These are phyloP conservation scores for Sebastes minor DNA, from an alignment of 2,797 vertebrate genomes.

Conservation along the genomic window DNA sequence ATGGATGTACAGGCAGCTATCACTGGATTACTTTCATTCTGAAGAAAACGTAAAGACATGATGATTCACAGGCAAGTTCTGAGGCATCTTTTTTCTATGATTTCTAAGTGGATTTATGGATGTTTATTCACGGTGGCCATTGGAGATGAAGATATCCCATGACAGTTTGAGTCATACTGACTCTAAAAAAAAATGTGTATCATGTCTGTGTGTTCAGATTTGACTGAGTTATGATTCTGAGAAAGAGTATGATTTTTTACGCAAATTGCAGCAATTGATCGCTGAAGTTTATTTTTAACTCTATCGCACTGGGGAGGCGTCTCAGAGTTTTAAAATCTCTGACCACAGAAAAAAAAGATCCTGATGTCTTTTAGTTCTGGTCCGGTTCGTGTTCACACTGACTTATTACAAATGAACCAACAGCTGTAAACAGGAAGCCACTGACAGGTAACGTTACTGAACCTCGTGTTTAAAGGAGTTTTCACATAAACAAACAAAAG, in stretches of 20 bases:
- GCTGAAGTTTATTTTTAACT: too few relatives aligned
- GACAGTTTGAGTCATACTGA: neutral
- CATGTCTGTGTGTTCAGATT: neutral
- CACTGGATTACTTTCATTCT: neutral
- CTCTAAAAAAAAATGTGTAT: neutral
- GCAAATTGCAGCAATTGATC: neutral
- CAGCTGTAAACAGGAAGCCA: neutral
- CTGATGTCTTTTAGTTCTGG: neutral
- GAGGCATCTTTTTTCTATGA: too few relatives aligned
- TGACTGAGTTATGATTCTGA: neutral
- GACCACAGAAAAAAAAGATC: too few relatives aligned
- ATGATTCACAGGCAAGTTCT: too few relatives aligned
- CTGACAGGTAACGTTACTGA: neutral
- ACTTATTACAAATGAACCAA: neutral
- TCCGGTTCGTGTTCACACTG: neutral
- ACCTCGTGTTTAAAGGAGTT: too few relatives aligned
- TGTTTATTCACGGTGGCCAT: too few relatives aligned
- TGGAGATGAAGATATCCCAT: too few relatives aligned
- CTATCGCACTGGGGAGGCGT: too few relatives aligned
- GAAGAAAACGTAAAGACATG: neutral
- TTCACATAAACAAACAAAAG: neutral
- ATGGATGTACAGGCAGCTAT: neutral
- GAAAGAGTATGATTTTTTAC: fast-evolving
- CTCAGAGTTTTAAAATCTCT: too few relatives aligned
- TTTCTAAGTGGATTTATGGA: too few relatives aligned